Base-by-base conservation (phyloP, 2,113 vertebrate genomes). In the Asarcornis scutulata region DNA sequence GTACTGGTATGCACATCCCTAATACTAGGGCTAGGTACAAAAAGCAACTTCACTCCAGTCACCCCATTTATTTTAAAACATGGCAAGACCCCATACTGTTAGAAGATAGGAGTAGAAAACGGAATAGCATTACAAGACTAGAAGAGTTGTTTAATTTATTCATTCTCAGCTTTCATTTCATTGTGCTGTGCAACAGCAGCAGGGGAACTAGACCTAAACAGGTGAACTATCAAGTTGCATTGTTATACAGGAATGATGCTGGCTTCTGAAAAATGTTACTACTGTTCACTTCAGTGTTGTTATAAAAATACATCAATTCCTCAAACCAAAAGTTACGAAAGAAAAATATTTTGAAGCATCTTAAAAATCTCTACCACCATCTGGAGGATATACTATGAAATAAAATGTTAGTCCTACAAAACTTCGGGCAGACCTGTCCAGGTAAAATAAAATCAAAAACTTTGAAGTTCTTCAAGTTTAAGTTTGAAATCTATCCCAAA, bases 361-460 rank as follows among this genome's bases (percentile, higher is more conserved):
- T 64, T 86, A 82, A 97, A 92, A 92, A 69, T 77, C 89, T 97
- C 95, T 97, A 96, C 84, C 76, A 95, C 96, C 96, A 96, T 91
- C 96, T 97, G 97, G 88, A 97, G 96, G 95, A 77, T 72, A 83
- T 46, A 34, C 46, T 81, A 69, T 34, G 85, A 66, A 97, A 85
- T 74, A 89, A 82, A 88, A 34, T 4, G 56, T 38, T 67, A 77
- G 17, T 67, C 64, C 31, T 17, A 58, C 2, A 60, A 3, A 22
- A 58, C 46, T 85, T 85, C 34, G 85, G 60, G 34, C 9, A 91
- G 29, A 44, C 3, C 3, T 64, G 22, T 38, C 38, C 22, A 64
- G 22, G 77, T 4, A 67, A 9, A 27, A 13, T 5, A 67, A 64
- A 86, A 93, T 1, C 26, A 84, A 58, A 36, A 32, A 8, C 7